These are phyloP conservation scores for Napeogenes sylphis DNA, from an alignment of 2,888 invertebrate species.

Conservation along the genomic window DNA sequence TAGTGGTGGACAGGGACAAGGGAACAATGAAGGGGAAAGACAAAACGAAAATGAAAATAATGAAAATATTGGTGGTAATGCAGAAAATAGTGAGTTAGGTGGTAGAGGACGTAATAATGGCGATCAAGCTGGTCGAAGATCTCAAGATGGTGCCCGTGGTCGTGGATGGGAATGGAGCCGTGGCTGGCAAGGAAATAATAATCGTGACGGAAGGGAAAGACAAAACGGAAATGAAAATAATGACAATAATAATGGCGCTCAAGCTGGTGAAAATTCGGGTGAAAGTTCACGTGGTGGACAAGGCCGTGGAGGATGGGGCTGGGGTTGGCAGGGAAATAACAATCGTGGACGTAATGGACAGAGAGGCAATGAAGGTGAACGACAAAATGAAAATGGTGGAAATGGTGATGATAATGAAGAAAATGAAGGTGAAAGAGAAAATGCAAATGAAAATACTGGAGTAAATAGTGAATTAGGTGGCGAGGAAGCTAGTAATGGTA, in stretches of 20 bases:
- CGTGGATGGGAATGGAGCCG: constrained; percentile 4
- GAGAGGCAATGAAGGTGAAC: constrained; percentile 8
- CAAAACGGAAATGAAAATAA: constrained; percentile 9
- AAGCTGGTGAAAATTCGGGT: constrained; percentile 1
- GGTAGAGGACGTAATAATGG: constrained; percentile 3
- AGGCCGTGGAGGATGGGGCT: constrained; percentile 8
- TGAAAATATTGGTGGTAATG: background rate
- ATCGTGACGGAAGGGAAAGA: constrained; percentile 9
- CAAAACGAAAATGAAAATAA: constrained; percentile 9
- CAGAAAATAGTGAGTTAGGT: constrained; percentile 2
- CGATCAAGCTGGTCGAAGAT: constrained; percentile 1
- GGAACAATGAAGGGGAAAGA: constrained; percentile 9
- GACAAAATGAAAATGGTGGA: constrained; percentile 11
- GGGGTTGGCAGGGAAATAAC: constrained; percentile 9
- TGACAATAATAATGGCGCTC: background rate
- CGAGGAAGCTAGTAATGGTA: constrained; percentile 1
- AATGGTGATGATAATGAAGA: constrained; percentile 1
- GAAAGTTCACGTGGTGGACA: constrained; percentile 3
- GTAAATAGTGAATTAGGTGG: constrained; percentile 1
- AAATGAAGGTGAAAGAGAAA: too few relatives aligned
- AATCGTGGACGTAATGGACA: background rate
- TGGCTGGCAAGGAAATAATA: constrained; percentile 8
- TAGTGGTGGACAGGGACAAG: background rate
- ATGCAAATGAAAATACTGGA: background rate
- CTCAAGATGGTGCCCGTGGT: constrained; percentile 2